Conservation (phyloP, 2,888 invertebrate genomes). For the Pemphredon lugubris region DNA sequence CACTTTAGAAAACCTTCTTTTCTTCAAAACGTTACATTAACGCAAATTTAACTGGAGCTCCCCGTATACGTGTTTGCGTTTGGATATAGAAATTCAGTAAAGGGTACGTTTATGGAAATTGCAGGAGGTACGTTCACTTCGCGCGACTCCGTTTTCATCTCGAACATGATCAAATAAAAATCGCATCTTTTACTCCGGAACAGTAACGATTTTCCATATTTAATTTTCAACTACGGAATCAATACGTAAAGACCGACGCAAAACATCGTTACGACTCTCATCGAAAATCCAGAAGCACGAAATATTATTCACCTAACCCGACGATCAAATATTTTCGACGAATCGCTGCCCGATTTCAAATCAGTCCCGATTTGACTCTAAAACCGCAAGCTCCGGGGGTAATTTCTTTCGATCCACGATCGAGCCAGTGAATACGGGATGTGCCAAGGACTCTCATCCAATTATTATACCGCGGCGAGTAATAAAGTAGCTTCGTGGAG, state of each 20-base stretch:
- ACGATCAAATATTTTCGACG: too few relatives aligned
- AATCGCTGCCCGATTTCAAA: too few relatives aligned
- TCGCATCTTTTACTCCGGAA: neutral
- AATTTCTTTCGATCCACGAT: conserved; percentile 1
- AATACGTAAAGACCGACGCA: too few relatives aligned
- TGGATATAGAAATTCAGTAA: neutral
- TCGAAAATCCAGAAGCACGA: too few relatives aligned
- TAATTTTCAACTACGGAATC: too few relatives aligned
- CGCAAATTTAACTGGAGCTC: neutral
- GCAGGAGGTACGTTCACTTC: neutral
- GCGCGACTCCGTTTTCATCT: neutral
- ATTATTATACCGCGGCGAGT: conserved; percentile 27
- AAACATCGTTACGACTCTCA: too few relatives aligned
- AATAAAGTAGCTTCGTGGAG: conserved; percentile 28
- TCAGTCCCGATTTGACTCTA: too few relatives aligned
- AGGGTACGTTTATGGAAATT: neutral
- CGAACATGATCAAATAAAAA: neutral
- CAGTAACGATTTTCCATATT: too few relatives aligned
- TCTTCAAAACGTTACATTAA: neutral
- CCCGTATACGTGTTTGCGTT: neutral
- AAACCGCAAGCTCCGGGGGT: too few relatives aligned
- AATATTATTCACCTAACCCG: too few relatives aligned
- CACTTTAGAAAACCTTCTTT: too few relatives aligned
- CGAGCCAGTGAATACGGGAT: neutral
- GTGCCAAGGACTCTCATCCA: conserved; percentile 12